Evolutionary conservation across 2,888 invertebrate species (phyloP), one percentile per base, ranked within the genome.

Genomic region (Reticulitermes lucifugus): DNA sequence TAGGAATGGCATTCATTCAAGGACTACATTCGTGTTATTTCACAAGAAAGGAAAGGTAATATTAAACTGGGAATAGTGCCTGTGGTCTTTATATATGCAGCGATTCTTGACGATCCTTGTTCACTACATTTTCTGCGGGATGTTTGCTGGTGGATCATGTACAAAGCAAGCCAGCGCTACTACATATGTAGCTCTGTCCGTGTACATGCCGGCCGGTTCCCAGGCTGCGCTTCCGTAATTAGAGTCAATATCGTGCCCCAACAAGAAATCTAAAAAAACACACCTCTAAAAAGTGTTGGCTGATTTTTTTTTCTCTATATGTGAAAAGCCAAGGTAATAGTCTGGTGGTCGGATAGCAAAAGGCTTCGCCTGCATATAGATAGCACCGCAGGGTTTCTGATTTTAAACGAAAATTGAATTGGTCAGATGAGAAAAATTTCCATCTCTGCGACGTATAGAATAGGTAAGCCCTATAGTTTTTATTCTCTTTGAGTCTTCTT

Each of bases 371-470:
- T 46, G 77, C 46, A 77, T 46, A 77, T 46, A 46, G 77, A 46
- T n/a, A 21, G n/a, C 77, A 46, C 77, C 77, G 77, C 77, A 77
- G 77, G 77, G 77, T 77, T 77, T 77, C 77, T 77, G 77, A 77
- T 77, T 77, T 77, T 77, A 77, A 77, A 77, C 77, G 77, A n/a
- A 77, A 77, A 77, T 77, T 77, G 77, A 77, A 77, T 77, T 77
- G 77, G 77, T 77, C 77, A 77, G 77, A 77, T 77, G 77, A 77
- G 77, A 77, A 77, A 77, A 77, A 77, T 77, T 77, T 77, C 77
- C 77, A 77, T 77, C 77, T 77, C 77, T 77, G 41, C 77, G 77
- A 77, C 77, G 41, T 77, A 77, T n/a, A 77, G 77, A 35, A 77
- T 51, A 22, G 77, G 77, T 77, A 77, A 51, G 51, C 77, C 77